Percentiles rank a stretch among this genome's conserved stretches.
These are phyloP conservation scores for Aphodius sticticus DNA, from an alignment of 2,888 invertebrate species.

Conservation along the genomic window DNA sequence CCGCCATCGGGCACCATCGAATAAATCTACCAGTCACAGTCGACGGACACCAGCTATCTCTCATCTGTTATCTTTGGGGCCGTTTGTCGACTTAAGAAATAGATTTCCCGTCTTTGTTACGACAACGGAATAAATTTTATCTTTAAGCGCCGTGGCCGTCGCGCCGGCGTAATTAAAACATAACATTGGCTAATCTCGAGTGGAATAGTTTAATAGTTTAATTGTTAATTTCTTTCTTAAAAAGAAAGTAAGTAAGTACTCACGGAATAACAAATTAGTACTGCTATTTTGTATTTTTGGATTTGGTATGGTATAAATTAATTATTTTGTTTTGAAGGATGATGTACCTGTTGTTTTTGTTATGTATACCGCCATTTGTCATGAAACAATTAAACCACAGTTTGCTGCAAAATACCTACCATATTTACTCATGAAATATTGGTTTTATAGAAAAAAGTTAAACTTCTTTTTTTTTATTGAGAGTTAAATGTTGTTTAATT, in stretches of 20 bases:
- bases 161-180: background rate
- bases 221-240: background rate
- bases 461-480: no score
- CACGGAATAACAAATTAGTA: no score
- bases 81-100: background rate
- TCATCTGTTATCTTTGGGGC: background rate
- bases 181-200: background rate
- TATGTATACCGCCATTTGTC: no score
- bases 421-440: no score
- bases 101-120: background rate
- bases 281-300: no score
- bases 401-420: no score
- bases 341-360: no score
- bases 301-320: no score
- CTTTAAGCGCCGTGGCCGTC: background rate
- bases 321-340: no score
- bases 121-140: background rate
- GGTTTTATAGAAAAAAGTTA: no score
- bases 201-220: background rate
- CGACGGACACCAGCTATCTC: background rate
- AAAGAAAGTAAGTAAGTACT: background rate
- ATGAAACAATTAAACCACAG: no score
- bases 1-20: background rate
- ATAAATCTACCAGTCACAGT: background rate
- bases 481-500: no score